Evolutionary conservation across 2,888 invertebrate genomes (phyloP), one percentile per base, ranked within the genome.

Genomic region (Aleiodes alternator): DNA sequence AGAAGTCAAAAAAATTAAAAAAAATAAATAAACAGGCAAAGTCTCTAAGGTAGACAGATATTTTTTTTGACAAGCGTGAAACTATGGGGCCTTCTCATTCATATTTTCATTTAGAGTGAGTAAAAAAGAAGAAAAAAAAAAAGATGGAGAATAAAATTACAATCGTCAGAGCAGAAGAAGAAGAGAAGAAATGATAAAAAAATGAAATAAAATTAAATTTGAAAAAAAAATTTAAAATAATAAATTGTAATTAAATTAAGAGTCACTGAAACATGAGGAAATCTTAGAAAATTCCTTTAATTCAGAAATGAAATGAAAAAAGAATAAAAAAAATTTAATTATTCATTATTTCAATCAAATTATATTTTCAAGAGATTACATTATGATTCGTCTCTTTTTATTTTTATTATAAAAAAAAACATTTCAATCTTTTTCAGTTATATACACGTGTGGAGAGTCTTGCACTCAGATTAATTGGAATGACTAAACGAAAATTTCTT

Each of bases 391-490:
- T 23, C 23, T 23, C 23, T 23, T 23, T 23, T 23, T 23, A 23
- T 23, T 16, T 16, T 11, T 7, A 43, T 64, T 48, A 64, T 64
- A 48, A 48, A 23, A 64, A 64, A 34, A 23, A 23, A 23, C 1
- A 23, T 43, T 34, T 61, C 64, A 14, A 16, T 7, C 14, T 55
- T 4, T 55, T 55, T 16, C 12, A 6, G 3, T n/a, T 14, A 8
- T 23, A 23, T 2, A 16, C 8, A 16, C 8, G 38, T 16, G 31
- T 43, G 6, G 64, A 64, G 64, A 48, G 64, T 48, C 5, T 34
- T 23, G 61, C 61, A 61, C 16, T 5, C 48, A 48, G 64, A 64
- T 64, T 64, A 64, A 64, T 64, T 64, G 23, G 64, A 64, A 64
- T 64, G 64, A 64, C 64, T 12, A 64, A n/a, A 38, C 64, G 8